Evolutionary conservation across 2,113 vertebrate genomes (phyloP).

Genomic region (Pavo muticus): DNA sequence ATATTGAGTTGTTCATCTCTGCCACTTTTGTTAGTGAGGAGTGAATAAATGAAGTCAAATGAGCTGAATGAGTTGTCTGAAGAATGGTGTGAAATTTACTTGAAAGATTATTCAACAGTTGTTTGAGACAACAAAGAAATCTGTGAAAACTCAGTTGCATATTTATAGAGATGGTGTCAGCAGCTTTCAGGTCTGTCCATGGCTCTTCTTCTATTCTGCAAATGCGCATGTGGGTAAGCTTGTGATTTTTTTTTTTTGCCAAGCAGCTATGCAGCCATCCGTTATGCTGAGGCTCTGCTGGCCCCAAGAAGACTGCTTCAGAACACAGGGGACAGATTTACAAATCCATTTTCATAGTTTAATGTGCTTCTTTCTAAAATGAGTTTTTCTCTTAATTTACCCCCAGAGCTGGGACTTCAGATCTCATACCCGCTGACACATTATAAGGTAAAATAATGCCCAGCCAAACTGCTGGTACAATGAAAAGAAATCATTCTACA

Average conservation of each 20-base stretch:
- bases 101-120: conserved; percentile 36
- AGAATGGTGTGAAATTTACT: conserved; percentile 35
- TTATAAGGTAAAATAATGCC: neutral
- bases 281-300: neutral
- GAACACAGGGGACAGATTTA: neutral
- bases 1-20: neutral
- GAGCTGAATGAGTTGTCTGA: conserved; percentile 45
- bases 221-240: neutral
- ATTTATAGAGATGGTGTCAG: neutral
- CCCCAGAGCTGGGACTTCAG: neutral
- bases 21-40: neutral
- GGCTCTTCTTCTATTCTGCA: neutral
- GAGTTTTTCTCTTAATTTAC: conserved; percentile 32
- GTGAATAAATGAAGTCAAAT: conserved; percentile 29
- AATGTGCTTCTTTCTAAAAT: conserved; percentile 18
- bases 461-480: neutral
- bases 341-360: conserved; percentile 3
- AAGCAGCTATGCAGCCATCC: neutral
- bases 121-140: conserved; percentile 15
- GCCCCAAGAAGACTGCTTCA: neutral
- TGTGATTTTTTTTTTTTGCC: neutral
- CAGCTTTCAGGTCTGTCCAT: neutral
- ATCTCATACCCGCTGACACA: neutral
- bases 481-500: neutral
- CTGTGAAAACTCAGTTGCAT: neutral